These are phyloP conservation scores for Morus bassanus DNA, from an alignment of 2,797 vertebrate genomes.

Conservation along the genomic window DNA sequence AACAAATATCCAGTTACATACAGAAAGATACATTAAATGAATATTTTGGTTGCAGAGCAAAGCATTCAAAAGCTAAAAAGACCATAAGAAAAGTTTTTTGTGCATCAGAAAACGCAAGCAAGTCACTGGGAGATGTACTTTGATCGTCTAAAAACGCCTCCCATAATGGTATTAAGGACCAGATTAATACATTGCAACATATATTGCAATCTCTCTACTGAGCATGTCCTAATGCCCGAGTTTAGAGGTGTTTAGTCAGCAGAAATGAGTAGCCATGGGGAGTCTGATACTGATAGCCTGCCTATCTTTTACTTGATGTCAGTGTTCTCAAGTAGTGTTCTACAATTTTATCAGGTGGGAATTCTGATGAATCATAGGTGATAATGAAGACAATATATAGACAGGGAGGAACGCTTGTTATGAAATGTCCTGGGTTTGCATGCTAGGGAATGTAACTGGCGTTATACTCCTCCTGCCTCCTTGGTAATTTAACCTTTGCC, in stretches of 20 bases:
- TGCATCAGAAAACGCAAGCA: background rate
- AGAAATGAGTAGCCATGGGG: background rate
- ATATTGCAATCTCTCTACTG: background rate
- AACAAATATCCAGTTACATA: background rate
- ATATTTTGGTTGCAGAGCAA: background rate
- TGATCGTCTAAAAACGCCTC: background rate
- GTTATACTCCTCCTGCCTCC: background rate
- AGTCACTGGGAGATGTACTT: background rate
- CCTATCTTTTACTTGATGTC: background rate
- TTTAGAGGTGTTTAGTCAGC: background rate
- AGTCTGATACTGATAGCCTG: background rate
- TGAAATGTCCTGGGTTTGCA: background rate
- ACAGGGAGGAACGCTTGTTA: background rate
- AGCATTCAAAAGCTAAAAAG: background rate
- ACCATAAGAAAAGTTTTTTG: background rate
- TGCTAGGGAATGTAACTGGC: background rate
- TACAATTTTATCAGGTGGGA: background rate
- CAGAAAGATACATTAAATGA: background rate
- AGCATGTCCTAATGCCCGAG: background rate
- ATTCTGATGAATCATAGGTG: background rate
- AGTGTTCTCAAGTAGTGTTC: background rate
- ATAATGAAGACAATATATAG: background rate
- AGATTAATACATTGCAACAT: background rate
- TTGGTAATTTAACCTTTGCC: constrained; percentile 21
- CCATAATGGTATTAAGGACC: background rate